Evolutionary conservation across 2,888 invertebrate species (phyloP).

Genomic region (Epicampocera succincta): DNA sequence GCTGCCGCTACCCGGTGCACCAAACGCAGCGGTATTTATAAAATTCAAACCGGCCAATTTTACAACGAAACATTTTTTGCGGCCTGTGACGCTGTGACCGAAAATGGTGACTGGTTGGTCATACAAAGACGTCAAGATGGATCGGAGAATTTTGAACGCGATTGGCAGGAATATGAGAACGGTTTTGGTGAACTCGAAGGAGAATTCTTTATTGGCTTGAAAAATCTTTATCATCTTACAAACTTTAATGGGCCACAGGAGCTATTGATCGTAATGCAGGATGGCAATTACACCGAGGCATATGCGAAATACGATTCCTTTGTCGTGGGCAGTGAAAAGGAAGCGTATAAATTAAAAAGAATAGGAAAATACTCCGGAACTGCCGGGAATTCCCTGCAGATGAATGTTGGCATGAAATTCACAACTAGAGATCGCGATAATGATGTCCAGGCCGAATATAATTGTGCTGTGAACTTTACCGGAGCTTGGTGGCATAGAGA

Average conservation of each 20-base stretch:
- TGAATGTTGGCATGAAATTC: slow-evolving; percentile 38
- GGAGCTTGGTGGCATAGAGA: slow-evolving; percentile 53
- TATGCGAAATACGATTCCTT: slow-evolving; percentile 45
- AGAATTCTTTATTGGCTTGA: slow-evolving; percentile 37
- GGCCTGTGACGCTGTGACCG: slow-evolving; percentile 25
- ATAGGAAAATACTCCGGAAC: slow-evolving; percentile 46
- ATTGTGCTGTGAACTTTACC: slow-evolving; percentile 32
- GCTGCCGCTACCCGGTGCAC: slow-evolving; percentile 46
- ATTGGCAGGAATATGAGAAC: slow-evolving; percentile 38
- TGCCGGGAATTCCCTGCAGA: slow-evolving; percentile 44
- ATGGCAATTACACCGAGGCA: neutral
- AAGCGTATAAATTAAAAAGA: slow-evolving; percentile 42
- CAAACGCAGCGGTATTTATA: slow-evolving; percentile 41
- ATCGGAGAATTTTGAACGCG: slow-evolving; percentile 21
- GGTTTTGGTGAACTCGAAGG: slow-evolving; percentile 45
- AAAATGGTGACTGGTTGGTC: slow-evolving; percentile 35
- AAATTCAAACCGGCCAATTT: slow-evolving; percentile 8
- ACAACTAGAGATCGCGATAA: slow-evolving; percentile 36
- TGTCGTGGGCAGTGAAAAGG: slow-evolving; percentile 15
- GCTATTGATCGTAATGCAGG: slow-evolving; percentile 30
- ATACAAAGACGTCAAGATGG: slow-evolving; percentile 44
- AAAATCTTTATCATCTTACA: slow-evolving; percentile 22
- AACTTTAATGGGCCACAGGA: slow-evolving; percentile 33
- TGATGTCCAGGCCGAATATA: neutral
- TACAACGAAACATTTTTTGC: slow-evolving; percentile 28